Evolutionary conservation across 35 echinoderm and acorn worm species (phyloP), one percentile per base, ranked within the genome.

Genomic region (Ptychodera flava): DNA sequence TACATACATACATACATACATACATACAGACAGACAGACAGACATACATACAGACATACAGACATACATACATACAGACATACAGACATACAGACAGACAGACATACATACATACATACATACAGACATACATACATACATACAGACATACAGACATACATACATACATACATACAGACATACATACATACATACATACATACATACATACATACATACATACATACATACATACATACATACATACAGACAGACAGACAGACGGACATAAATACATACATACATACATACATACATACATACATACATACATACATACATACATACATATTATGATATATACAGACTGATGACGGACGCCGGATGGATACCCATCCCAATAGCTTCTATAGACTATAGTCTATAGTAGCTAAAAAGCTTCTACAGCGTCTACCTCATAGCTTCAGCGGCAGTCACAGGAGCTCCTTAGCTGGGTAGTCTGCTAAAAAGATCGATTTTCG

Each of bases 261-360:
- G 6, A 64, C 45, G 22, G 6, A 64, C 45, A 64, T 64, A 64
- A 6, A 64, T 64, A 64, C 45, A 64, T 64, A 64, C 45, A 64
- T 64, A 64, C 45, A 64, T 64, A 64, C 45, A 64, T 64, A 64
- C 45, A 64, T 64, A 64, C 45, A 64, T 64, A 64, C 45, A 64
- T 64, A 64, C 45, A 64, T 64, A 64, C 45, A 64, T 64, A 64
- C 45, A 64, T 64, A 64, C 45, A 64, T 64, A 64, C 45, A 64
- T 64, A 64, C 45, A 64, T 64, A 64, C 45, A 64, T 64, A 64
- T n/a, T n/a, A n/a, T n/a, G n/a, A n/a, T n/a, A n/a, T n/a, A n/a
- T n/a, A n/a, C n/a, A n/a, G n/a, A n/a, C n/a, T n/a, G n/a, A n/a
- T n/a, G n/a, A n/a, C n/a, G n/a, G n/a, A n/a, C n/a, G n/a, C n/a